Conservation (phyloP, 2,113 vertebrate genomes). For the Tautogolabrus adspersus region DNA sequence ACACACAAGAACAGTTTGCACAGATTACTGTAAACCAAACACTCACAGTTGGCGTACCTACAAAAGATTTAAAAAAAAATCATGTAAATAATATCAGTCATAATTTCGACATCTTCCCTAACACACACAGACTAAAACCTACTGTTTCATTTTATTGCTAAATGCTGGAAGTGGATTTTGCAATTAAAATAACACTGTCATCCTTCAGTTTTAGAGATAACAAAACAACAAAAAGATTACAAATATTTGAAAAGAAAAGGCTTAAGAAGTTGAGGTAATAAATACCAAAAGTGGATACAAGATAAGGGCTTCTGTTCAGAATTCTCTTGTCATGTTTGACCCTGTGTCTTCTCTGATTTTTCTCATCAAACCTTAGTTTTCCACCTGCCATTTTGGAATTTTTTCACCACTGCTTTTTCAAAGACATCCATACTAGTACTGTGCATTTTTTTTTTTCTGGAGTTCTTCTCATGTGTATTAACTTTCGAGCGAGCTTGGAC, state of each 20-base stretch:
- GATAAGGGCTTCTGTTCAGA: slow-evolving; percentile 80
- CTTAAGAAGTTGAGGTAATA: slow-evolving; percentile 66
- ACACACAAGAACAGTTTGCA: slow-evolving; percentile 59
- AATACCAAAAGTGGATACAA: slow-evolving; percentile 78
- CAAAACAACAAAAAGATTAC: slow-evolving; percentile 41
- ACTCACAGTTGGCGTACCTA: slow-evolving; percentile 38
- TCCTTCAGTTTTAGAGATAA: slow-evolving; percentile 70
- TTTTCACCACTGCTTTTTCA: slow-evolving; percentile 29
- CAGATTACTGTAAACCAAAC: slow-evolving; percentile 55
- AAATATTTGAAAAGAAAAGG: slow-evolving; percentile 54
- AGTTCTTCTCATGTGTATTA: slow-evolving; percentile 32
- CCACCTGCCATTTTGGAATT: slow-evolving; percentile 10
- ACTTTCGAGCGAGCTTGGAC: slow-evolving; percentile 22
- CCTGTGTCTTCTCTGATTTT: slow-evolving; percentile 23
- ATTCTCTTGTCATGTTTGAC: slow-evolving; percentile 45
- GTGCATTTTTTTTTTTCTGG: slow-evolving; percentile 23
- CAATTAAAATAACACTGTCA: slow-evolving; percentile 59
- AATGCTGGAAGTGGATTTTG: slow-evolving; percentile 72
- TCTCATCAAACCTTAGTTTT: slow-evolving; percentile 31
- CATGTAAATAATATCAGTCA: slow-evolving; percentile 68
- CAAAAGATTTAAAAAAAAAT: slow-evolving; percentile 21
- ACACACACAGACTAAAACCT: slow-evolving; percentile 61
- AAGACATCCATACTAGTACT: slow-evolving; percentile 23
- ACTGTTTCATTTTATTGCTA: slow-evolving; percentile 64
- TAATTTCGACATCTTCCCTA: slow-evolving; percentile 47